These are phyloP conservation scores for Marronus borbonicus DNA, from an alignment of 2,888 invertebrate species.

Conservation along the genomic window DNA sequence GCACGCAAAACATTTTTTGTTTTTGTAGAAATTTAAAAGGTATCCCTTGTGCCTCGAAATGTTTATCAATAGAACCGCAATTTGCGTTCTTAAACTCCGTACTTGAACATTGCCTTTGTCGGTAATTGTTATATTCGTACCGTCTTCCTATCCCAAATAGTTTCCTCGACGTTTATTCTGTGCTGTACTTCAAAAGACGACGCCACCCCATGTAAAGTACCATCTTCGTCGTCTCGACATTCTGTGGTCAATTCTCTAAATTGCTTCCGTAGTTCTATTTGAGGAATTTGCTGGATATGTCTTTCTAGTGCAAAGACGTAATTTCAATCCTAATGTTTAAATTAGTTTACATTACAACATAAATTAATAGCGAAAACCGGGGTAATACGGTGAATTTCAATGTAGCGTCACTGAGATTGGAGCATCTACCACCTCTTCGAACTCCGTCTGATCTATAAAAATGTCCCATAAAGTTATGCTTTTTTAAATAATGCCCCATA, in stretches of 20 bases:
- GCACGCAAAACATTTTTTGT: too few relatives aligned
- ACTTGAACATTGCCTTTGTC: not conserved
- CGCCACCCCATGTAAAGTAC: not conserved
- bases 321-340: not conserved
- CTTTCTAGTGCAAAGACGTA: too few relatives aligned
- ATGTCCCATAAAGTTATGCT: too few relatives aligned
- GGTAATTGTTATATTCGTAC: not conserved
- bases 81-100: not conserved
- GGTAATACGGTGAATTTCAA: too few relatives aligned
- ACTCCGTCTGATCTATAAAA: too few relatives aligned
- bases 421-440: too few relatives aligned
- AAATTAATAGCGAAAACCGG: too few relatives aligned
- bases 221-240: slow-evolving; percentile 4
- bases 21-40: too few relatives aligned
- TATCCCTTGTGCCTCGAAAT: not conserved
- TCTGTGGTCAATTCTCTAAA: slow-evolving; percentile 21
- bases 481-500: too few relatives aligned
- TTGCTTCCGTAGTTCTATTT: slow-evolving; percentile 21
- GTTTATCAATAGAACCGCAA: not conserved
- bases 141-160: slow-evolving; percentile 14
- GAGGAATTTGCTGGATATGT: not conserved
- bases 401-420: too few relatives aligned
- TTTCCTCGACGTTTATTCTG: slow-evolving; percentile 3
- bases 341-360: not conserved
- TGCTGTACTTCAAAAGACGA: not conserved